Evolutionary conservation across 2,797 vertebrate genomes (phyloP), one percentile per base, ranked within the genome.

Genomic region (Gobio occitaniae): DNA sequence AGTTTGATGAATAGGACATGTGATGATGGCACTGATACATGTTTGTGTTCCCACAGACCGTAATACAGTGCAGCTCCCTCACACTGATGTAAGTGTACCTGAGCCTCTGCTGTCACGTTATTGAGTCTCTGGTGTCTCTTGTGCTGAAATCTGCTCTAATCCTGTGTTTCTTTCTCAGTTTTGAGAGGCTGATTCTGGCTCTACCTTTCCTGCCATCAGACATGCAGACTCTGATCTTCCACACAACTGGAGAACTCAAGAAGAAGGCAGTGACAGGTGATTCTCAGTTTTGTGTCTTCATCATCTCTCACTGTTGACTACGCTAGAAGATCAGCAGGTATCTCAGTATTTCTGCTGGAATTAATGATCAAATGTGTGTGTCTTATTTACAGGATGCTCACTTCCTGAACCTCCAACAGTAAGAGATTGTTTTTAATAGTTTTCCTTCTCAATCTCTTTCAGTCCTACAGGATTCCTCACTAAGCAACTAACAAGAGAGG

Each of bases 51-150:
- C 47, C 4, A 17, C 44, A 72, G 70, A 17, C 25, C n/a, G 8
- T 50, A 16, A 48, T 72, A 29, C 44, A 47, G 6, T 72, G 70
- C 70, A 50, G 47, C 70, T 50, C 70, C n/a, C 47, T 48, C 70
- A 72, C n/a, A 29, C 7, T 72, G 47, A 72, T 72, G 70, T 72
- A 72, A 72, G 70, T 72, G 70, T 29, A 10, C n/a, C 17, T 10
- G 15, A 36, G 65, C 16, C 65, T 36, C 65, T 66, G 3, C 3
- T 32, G 47, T 48, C 47, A 10, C 7, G 6, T 48, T 10, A 50
- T 25, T 71, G 69, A 48, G 21, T 72, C n/a, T 72, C 44, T 48
- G 13, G 21, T 4, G 6, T 72, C 70, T 9, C n/a, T 29, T 29
- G 47, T 48, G 7, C 47, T 50, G 47, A 29, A 3, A 50, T 72